phyloP scores from a whole-genome alignment of 1,140 invertebrate genomes.

The Hydropsyche tenuis region DNA sequence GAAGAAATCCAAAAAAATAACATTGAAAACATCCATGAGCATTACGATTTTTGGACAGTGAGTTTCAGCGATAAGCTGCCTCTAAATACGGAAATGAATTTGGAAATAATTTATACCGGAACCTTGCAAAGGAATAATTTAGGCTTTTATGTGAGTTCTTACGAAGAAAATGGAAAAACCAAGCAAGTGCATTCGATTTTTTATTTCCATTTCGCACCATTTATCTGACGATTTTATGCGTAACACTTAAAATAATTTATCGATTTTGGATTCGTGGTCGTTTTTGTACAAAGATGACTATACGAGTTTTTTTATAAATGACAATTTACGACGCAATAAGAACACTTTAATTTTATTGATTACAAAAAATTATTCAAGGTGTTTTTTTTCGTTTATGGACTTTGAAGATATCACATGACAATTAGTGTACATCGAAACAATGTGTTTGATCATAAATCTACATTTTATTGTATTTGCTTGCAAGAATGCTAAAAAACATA shows the following conservation, averaged over 20 bases:
- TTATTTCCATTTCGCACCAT: too few relatives aligned
- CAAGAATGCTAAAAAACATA: too few relatives aligned
- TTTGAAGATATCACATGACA: too few relatives aligned
- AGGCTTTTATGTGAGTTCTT: slow-evolving; percentile 67
- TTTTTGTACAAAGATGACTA: not conserved
- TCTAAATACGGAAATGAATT: slow-evolving; percentile 48
- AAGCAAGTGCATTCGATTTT: slow-evolving; percentile 47
- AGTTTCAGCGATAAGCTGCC: slow-evolving; percentile 44
- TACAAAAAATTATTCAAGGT: too few relatives aligned
- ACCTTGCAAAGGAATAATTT: slow-evolving; percentile 60
- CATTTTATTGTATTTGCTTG: too few relatives aligned
- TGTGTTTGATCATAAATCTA: too few relatives aligned
- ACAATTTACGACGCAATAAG: too few relatives aligned
- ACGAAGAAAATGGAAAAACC: slow-evolving; percentile 53
- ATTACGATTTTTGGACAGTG: slow-evolving; percentile 55
- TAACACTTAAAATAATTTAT: not conserved
- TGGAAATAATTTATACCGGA: slow-evolving; percentile 57
- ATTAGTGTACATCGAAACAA: too few relatives aligned
- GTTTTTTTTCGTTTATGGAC: too few relatives aligned
- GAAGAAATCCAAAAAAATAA: slow-evolving; percentile 40
- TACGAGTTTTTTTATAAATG: too few relatives aligned
- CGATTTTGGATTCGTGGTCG: not conserved
- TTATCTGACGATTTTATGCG: not conserved
- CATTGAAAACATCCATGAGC: not conserved
- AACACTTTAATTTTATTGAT: too few relatives aligned